These are phyloP conservation scores for Tangara arthus DNA, from an alignment of 2,797 vertebrate genomes.

Conservation along the genomic window DNA sequence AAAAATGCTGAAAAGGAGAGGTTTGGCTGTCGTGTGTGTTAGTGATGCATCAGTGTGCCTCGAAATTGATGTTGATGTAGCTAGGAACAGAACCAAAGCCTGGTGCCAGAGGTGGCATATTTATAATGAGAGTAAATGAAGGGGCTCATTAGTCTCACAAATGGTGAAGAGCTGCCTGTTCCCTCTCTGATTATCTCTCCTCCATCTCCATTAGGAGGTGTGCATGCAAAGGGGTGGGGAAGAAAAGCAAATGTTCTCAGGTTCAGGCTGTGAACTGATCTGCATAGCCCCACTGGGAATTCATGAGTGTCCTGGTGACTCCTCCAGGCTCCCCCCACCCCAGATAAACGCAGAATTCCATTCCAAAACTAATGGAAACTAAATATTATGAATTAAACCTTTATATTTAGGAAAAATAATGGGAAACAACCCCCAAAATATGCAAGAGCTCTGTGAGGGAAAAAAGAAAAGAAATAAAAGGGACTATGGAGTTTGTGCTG, in stretches of 20 bases:
- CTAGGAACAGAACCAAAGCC: slow-evolving; percentile 66
- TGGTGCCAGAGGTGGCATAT: slow-evolving; percentile 61
- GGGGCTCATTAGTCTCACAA: slow-evolving; percentile 64
- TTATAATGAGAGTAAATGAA: slow-evolving; percentile 71
- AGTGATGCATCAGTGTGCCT: slow-evolving; percentile 65
- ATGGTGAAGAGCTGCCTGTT: slow-evolving; percentile 64
- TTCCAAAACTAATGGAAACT: background rate
- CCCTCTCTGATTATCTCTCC: slow-evolving; percentile 54
- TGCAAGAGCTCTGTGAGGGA: background rate
- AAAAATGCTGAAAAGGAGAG: slow-evolving; percentile 58
- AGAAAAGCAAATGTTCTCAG: background rate
- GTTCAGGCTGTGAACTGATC: slow-evolving; percentile 63
- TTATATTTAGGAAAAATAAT: background rate
- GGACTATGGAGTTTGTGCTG: background rate
- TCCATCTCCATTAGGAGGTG: slow-evolving; percentile 29
- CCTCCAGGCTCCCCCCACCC: background rate
- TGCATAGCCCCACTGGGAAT: slow-evolving; percentile 46
- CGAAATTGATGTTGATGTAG: slow-evolving; percentile 71
- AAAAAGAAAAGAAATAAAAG: background rate
- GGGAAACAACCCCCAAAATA: rapidly evolving
- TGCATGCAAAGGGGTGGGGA: background rate
- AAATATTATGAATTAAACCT: background rate
- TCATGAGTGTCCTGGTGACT: background rate
- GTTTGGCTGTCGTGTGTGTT: slow-evolving; percentile 61
- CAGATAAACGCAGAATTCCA: background rate